Percentiles rank a stretch among this genome's conserved stretches.
These are phyloP conservation scores for Pandemis cinnamomeana DNA, from an alignment of 2,888 invertebrate genomes.

Conservation along the genomic window DNA sequence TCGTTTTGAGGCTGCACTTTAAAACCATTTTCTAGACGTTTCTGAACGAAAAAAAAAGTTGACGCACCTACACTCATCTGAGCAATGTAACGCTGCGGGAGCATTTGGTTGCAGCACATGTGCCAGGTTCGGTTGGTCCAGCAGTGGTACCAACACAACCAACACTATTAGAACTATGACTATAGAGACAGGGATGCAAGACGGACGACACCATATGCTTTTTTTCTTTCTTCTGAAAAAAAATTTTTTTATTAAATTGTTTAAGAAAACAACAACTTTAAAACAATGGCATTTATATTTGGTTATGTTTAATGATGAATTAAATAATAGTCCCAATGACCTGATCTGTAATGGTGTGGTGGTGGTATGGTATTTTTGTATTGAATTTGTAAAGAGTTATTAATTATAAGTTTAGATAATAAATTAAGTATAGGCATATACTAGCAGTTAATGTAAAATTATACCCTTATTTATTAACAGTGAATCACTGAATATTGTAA, in stretches of 20 bases:
- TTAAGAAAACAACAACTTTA: too few relatives aligned
- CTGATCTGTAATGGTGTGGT: too few relatives aligned
- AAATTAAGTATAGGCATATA: too few relatives aligned
- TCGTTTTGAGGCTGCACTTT: background rate
- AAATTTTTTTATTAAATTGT: conserved; percentile 17
- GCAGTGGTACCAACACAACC: conserved; percentile 89
- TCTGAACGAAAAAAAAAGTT: conserved; percentile 17
- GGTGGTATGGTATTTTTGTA: too few relatives aligned
- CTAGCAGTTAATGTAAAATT: too few relatives aligned
- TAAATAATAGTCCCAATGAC: too few relatives aligned
- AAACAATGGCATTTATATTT: too few relatives aligned
- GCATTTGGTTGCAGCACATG: conserved; percentile 59
- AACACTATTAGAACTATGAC: conserved; percentile 91
- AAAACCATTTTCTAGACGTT: background rate
- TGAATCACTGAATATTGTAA: too few relatives aligned
- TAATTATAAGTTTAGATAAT: too few relatives aligned
- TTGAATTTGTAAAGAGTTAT: too few relatives aligned
- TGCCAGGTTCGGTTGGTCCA: conserved; percentile 88
- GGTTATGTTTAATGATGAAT: too few relatives aligned
- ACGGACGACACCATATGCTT: conserved; percentile 90
- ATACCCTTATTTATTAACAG: too few relatives aligned
- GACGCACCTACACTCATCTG: conserved; percentile 86
- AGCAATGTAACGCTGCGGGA: conserved; percentile 79
- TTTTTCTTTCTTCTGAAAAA: conserved; percentile 72
- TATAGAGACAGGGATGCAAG: conserved; percentile 93